Evolutionary conservation across 2,888 invertebrate species (phyloP).

Genomic region (Heliconius ismenius): DNA sequence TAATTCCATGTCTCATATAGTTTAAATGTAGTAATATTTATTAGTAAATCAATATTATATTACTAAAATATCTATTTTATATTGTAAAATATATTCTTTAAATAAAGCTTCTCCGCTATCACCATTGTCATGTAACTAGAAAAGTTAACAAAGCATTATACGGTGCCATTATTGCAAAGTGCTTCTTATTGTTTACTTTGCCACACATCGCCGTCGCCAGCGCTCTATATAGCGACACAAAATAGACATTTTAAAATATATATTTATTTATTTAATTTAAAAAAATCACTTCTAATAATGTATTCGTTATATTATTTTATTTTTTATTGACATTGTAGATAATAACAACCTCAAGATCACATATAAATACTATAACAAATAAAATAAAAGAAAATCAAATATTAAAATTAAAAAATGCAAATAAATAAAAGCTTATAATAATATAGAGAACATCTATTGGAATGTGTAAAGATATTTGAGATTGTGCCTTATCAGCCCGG

Average conservation of each 20-base stretch:
- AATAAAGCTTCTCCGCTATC: constrained; percentile 21
- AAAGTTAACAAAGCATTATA: constrained; percentile 46
- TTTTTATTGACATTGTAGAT: not conserved
- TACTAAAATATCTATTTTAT: not conserved
- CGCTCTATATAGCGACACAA: constrained; percentile 20
- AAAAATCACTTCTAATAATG: not conserved
- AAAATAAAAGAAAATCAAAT: not conserved
- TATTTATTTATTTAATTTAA: not conserved
- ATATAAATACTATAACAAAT: not conserved
- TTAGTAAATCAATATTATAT: not conserved
- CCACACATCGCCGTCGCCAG: constrained; percentile 12
- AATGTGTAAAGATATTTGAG: constrained; percentile 45
- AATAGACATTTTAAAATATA: not conserved
- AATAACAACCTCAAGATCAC: not conserved
- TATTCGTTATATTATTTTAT: not conserved
- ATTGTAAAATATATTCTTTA: constrained; percentile 7
- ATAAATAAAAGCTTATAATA: not conserved
- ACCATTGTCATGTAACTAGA: constrained; percentile 37
- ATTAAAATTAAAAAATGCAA: constrained; percentile 21
- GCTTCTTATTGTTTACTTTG: constrained; percentile 30
- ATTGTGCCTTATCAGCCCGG: constrained; percentile 57
- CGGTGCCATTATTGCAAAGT: constrained; percentile 37
- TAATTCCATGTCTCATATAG: not conserved
- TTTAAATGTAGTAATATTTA: not conserved
- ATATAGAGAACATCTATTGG: not conserved